Percentiles rank a stretch among this genome's conserved stretches.
Evolutionary conservation across 1,140 invertebrate species (phyloP).

Genomic region (Dendrolimus kikuchii): DNA sequence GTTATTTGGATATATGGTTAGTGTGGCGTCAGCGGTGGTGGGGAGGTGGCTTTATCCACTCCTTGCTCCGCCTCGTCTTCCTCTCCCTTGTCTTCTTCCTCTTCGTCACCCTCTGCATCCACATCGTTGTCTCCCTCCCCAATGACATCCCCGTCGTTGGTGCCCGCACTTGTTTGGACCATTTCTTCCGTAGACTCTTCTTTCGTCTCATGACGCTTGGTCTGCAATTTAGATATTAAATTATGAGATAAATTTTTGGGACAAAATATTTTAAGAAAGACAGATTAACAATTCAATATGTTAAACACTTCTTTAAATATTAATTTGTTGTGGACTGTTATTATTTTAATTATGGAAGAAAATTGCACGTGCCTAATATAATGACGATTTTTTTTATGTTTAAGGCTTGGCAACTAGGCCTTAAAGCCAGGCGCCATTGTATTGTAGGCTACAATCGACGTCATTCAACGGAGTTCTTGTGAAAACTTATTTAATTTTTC

Average conservation of each 20-base stretch:
- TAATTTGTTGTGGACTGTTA: too few species aligned
- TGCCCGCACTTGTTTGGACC: conserved; percentile 11
- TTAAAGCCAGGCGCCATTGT: too few species aligned
- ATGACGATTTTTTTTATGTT: too few species aligned
- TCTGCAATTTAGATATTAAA: conserved; percentile 25
- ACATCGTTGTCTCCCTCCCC: conserved; percentile 14
- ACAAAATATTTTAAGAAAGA: too few species aligned
- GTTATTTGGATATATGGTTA: neutral
- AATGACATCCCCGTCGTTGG: conserved; percentile 18
- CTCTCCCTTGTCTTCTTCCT: conserved; percentile 18
- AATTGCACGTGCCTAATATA: too few species aligned
- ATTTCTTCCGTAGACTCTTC: conserved; percentile 30
- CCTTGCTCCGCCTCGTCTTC: conserved; percentile 25
- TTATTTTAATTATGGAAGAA: too few species aligned
- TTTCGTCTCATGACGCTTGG: conserved; percentile 42
- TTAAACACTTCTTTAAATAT: too few species aligned
- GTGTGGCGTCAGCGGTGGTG: conserved; percentile 29
- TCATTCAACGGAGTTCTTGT: too few species aligned
- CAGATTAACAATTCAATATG: too few species aligned
- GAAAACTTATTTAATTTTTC: too few species aligned
- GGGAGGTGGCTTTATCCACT: conserved; percentile 52
- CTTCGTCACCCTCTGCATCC: conserved; percentile 19
- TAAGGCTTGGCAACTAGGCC: too few species aligned
- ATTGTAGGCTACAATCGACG: too few species aligned
- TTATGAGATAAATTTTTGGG: neutral